Evolutionary conservation across 2,888 invertebrate genomes (phyloP), one percentile per base, ranked within the genome.

Genomic region (Bombyx huttoni): DNA sequence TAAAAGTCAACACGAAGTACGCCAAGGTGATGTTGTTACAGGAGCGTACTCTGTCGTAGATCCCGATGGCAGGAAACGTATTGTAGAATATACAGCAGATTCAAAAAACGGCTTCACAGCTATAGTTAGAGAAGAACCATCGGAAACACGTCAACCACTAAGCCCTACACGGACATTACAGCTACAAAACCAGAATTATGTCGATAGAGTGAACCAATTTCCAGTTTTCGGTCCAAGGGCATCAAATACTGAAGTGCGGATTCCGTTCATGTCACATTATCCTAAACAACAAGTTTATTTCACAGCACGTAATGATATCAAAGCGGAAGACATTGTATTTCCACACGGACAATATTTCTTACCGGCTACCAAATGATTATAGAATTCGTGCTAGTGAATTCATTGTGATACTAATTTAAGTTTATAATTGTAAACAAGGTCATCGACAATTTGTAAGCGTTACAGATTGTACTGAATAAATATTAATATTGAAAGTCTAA

Each of bases 41-140:
- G 89, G 89, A 24, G 76, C 81, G 0, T 89, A 89, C 57, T 73
- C 82, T 0, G 73, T 88, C 2, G 57, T 86, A n/a, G 86, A 87
- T 35, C 79, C 88, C 9, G 89, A 89, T 53, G 88, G 89, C 1
- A 80, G 73, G 0, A 83, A 79, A 53, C 73, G 89, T 1, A 84
- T 77, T 1, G 89, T 89, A 1, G 77, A 86, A 52, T 89, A 89
- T 60, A 83, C 80, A 0, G 85, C 87, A n/a, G 90, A 90, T 54
- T 74, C 89, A 0, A 68, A 78, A 54, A 77, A 85, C 52, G 90
- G 91, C 10, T 91, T 90, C 71, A 85, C 87, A 63, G 91, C 91
- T 24, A 77, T 88, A 0, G 70, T 91, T 1, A 76, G 78, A 46
- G 83, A 79, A 54, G 89, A 89, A 55, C 86, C 88, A 13, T 63